Evolutionary conservation across 2,113 vertebrate genomes (phyloP).

Genomic region (Cepphus grylle): DNA sequence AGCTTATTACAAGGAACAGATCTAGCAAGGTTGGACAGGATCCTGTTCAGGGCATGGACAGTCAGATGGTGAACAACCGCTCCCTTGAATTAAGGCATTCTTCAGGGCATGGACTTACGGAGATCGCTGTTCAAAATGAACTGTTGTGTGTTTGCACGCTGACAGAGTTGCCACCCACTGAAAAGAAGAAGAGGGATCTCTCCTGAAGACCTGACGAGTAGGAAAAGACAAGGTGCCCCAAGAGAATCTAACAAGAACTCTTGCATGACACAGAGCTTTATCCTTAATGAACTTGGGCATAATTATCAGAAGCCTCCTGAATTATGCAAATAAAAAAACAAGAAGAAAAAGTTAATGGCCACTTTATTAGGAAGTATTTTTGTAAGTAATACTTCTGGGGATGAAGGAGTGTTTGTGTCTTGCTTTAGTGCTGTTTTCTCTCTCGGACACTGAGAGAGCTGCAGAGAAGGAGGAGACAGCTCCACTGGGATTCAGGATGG

Average conservation of each 20-base stretch:
- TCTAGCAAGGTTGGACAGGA: not conserved
- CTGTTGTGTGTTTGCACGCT: not conserved
- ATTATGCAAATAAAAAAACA: not conserved
- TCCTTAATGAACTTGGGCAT: not conserved
- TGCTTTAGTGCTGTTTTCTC: not conserved
- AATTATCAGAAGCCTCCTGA: not conserved
- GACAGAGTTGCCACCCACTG: not conserved
- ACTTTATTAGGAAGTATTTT: not conserved
- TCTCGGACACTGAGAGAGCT: not conserved
- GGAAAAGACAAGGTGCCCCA: not conserved
- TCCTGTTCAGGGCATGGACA: not conserved
- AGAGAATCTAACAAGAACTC: not conserved
- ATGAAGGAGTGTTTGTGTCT: not conserved
- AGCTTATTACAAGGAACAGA: not conserved
- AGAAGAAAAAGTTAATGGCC: not conserved
- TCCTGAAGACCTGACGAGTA: not conserved
- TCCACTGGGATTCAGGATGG: not conserved
- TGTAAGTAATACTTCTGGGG: not conserved
- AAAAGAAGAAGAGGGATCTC: not conserved
- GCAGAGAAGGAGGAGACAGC: not conserved
- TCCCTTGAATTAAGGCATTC: not conserved
- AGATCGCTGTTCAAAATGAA: not conserved
- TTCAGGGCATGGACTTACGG: not conserved
- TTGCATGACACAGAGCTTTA: not conserved
- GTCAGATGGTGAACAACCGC: not conserved